Conservation (phyloP, 2,888 invertebrate genomes). For the Drosophila hamatofila region DNA sequence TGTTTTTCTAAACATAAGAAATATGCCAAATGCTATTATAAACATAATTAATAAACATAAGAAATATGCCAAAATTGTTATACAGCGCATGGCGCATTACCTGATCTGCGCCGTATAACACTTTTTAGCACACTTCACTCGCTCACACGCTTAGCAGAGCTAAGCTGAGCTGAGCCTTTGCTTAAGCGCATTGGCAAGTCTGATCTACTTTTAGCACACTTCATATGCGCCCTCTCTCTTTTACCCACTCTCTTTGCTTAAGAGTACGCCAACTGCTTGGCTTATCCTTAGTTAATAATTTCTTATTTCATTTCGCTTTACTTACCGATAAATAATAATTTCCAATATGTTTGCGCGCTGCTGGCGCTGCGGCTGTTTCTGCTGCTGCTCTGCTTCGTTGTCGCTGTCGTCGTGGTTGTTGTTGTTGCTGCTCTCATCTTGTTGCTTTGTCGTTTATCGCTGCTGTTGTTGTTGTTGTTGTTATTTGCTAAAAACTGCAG, state of each 20-base stretch:
- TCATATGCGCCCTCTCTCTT: not conserved
- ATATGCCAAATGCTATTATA: not conserved
- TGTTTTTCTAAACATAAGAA: not conserved
- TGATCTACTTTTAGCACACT: constrained; percentile 6
- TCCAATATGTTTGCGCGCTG: constrained; percentile 59
- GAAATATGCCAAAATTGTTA: not conserved
- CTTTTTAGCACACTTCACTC: not conserved
- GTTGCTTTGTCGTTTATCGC: constrained; percentile 27
- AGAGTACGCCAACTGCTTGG: not conserved
- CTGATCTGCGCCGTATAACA: not conserved
- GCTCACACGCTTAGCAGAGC: not conserved
- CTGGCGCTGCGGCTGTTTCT: constrained; percentile 26
- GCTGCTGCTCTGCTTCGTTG: constrained; percentile 14
- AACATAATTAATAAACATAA: not conserved
- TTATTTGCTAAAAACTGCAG: constrained; percentile 6
- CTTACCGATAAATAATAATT: constrained; percentile 79
- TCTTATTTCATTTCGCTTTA: constrained; percentile 22
- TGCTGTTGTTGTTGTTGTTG: constrained; percentile 5
- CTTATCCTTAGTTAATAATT: constrained; percentile 1
- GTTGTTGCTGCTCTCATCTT: constrained; percentile 48
- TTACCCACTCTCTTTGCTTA: not conserved
- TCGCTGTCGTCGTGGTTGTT: constrained; percentile 22
- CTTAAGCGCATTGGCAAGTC: not conserved
- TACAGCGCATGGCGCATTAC: not conserved
- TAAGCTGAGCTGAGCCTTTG: not conserved